Percentiles rank a stretch among this genome's conserved stretches.
These are phyloP conservation scores for Arctia plantaginis DNA, from an alignment of 2,888 invertebrate species.

Conservation along the genomic window DNA sequence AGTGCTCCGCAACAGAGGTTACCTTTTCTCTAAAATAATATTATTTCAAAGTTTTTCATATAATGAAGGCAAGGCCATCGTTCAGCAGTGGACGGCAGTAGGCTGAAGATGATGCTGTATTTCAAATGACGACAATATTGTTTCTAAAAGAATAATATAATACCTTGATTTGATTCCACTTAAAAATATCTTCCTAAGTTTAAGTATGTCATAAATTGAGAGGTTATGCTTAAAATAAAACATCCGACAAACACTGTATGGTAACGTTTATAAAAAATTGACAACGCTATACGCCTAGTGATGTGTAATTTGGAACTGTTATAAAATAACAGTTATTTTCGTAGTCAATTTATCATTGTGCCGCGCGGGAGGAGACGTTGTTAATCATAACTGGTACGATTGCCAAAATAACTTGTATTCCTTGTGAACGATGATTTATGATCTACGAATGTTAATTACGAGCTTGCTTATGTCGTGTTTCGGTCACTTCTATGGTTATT, in stretches of 20 bases:
- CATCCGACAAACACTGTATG: background rate
- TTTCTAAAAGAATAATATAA: too few relatives aligned
- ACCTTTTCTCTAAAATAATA: too few relatives aligned
- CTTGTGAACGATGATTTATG: constrained; percentile 75
- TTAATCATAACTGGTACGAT: constrained; percentile 70
- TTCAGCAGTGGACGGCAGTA: too few relatives aligned
- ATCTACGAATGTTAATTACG: constrained; percentile 69
- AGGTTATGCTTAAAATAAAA: background rate
- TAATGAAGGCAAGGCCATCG: too few relatives aligned
- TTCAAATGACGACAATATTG: too few relatives aligned
- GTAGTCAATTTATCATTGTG: constrained; percentile 77
- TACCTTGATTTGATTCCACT: too few relatives aligned
- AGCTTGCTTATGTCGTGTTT: constrained; percentile 59
- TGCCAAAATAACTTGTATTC: constrained; percentile 83
- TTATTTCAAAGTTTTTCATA: too few relatives aligned
- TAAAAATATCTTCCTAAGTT: background rate
- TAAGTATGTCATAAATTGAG: background rate
- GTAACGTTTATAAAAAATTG: background rate
- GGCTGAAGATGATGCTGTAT: too few relatives aligned
- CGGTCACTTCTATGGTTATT: constrained; percentile 56
- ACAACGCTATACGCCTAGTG: constrained; percentile 14
- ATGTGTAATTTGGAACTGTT: constrained; percentile 56
- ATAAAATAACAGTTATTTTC: constrained; percentile 77
- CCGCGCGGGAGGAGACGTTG: constrained; percentile 64
- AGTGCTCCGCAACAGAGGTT: too few relatives aligned